Conservation (phyloP, 2,888 invertebrate genomes). For the Clepsis dumicolana region DNA sequence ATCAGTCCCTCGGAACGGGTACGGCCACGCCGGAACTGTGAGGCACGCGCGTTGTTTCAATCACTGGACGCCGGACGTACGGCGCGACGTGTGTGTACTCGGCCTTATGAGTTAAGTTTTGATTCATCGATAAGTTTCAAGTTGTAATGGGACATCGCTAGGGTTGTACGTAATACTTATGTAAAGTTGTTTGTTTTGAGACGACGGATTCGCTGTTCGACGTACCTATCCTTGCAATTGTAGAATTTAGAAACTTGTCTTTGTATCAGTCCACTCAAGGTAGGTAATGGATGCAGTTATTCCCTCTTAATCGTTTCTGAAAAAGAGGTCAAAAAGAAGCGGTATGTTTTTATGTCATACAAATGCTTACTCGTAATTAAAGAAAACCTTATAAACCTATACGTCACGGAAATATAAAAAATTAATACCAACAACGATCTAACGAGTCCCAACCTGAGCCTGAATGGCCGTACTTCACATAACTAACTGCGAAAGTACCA, state of each 20-base stretch:
- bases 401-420: too few species aligned
- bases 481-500: neutral
- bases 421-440: too few species aligned
- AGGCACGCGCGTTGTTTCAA: constrained; percentile 39
- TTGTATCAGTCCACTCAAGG: too few species aligned
- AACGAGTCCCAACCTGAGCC: too few species aligned
- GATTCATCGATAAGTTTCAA: constrained; percentile 10
- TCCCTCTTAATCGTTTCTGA: too few species aligned
- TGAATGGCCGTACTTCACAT: neutral
- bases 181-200: neutral
- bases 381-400: too few species aligned
- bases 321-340: too few species aligned
- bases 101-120: constrained; percentile 1
- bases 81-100: constrained; percentile 23
- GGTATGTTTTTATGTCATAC: too few species aligned
- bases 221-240: too few species aligned
- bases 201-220: neutral
- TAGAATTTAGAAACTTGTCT: too few species aligned
- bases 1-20: constrained; percentile 40
- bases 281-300: too few species aligned
- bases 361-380: too few species aligned
- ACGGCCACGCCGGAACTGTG: constrained; percentile 37
- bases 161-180: neutral
- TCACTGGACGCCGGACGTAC: constrained; percentile 36
- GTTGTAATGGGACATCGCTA: constrained; percentile 1